Evolutionary conservation across 2,888 invertebrate species (phyloP), one percentile per base, ranked within the genome.

Genomic region (Hirtodrosophila histrioides): DNA sequence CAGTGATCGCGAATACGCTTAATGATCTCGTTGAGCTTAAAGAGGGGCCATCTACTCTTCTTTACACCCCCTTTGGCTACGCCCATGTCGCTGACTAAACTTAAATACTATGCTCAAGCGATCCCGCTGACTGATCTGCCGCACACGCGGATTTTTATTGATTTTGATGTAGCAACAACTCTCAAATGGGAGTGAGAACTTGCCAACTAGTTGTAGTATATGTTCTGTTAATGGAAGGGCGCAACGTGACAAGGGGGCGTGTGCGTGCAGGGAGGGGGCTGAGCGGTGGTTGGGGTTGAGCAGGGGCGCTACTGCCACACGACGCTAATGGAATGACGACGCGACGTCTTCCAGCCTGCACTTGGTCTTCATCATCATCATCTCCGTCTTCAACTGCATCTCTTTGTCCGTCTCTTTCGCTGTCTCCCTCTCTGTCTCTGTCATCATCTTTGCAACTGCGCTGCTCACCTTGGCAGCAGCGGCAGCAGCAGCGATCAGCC

Each of bases 101-200:
- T 62, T 63, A 17, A 49, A 62, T 17, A n/a, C 10, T 39, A 10
- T 17, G 17, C 10, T 29, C 31, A 29, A 58, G 46, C 35, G 56
- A 63, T 58, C 45, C 46, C 46, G 37, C 43, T 12, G 50, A 58
- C 61, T 50, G 85, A 81, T 82, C 79, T 69, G 75, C 80, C 83
- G 83, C 81, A 82, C 86, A 82, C 66, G 83, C 80, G 41, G 65
- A 67, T 69, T 81, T 80, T 84, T 81, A 81, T 81, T 81, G 81
- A 84, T 81, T 76, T 81, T 41, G 66, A 77, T 79, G 81, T 82
- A 41, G 76, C 54, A 62, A 76, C 79, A 80, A 80, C 78, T 66
- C 65, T 50, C 64, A 36, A 51, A 75, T 61, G 50, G 23, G 41
- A 69, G 50, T 54, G 53, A 35, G 37, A 56, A 45, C 37, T 41